These are phyloP conservation scores for Carapus acus DNA, from an alignment of 2,797 vertebrate genomes.

Conservation along the genomic window DNA sequence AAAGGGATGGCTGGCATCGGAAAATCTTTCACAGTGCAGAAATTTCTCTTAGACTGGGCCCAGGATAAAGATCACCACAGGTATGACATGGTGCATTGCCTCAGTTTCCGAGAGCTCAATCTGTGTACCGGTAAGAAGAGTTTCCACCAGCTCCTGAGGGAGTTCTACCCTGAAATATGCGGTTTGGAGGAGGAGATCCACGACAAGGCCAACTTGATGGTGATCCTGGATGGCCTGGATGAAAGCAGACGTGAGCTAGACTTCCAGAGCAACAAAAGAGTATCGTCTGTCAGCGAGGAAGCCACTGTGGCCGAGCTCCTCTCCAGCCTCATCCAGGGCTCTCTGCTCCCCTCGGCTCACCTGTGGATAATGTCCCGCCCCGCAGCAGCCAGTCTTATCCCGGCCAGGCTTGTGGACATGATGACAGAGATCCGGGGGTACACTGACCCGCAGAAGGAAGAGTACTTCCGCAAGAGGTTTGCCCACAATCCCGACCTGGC, in stretches of 20 bases:
- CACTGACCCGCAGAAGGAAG: conserved; percentile 34
- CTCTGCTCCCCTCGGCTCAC: conserved; percentile 32
- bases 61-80: conserved; percentile 27
- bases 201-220: not conserved
- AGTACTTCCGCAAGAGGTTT: conserved; percentile 41
- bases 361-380: conserved; percentile 58
- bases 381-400: conserved; percentile 49
- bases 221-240: conserved; percentile 59
- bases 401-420: conserved; percentile 16
- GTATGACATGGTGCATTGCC: conserved; percentile 33
- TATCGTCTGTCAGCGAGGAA: conserved; percentile 17
- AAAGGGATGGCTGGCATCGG: conserved; percentile 56
- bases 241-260: conserved; percentile 46
- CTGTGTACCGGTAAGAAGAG: conserved; percentile 12
- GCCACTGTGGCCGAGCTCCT: conserved; percentile 35
- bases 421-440: conserved; percentile 56
- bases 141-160: conserved; percentile 26
- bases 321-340: conserved; percentile 44
- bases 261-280: not conserved
- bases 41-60: conserved; percentile 55
- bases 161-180: conserved; percentile 7
- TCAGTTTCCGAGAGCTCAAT: conserved; percentile 47
- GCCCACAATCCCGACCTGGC: rapidly evolving
- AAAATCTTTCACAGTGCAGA: conserved; percentile 57
- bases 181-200: conserved; percentile 2